Percentiles rank a stretch among this genome's conserved stretches.
phyloP scores from a whole-genome alignment of 2,113 vertebrate species.

The Syrrhaptes paradoxus region DNA sequence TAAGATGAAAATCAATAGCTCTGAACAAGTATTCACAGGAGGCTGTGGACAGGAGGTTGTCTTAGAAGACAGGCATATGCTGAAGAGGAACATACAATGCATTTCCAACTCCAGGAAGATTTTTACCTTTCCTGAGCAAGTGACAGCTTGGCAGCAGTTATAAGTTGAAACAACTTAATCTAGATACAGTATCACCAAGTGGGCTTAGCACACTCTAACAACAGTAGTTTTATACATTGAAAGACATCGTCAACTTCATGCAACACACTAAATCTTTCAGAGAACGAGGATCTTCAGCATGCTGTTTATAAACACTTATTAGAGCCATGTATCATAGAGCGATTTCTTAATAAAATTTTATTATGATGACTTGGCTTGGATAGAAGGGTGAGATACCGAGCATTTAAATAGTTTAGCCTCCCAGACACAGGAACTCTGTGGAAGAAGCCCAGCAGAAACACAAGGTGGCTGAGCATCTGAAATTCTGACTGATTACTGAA shows the following conservation, averaged over 20 bases:
- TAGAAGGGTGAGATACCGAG: background rate
- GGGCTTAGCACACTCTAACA: background rate
- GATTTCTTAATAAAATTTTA: background rate
- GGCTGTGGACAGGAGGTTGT: background rate
- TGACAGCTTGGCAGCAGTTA: background rate
- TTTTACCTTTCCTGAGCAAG: slow-evolving; percentile 4
- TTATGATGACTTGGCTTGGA: background rate
- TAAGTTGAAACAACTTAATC: background rate
- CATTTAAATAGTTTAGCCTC: background rate
- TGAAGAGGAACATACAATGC: background rate
- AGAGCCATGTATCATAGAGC: background rate
- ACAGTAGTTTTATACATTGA: background rate
- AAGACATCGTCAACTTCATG: background rate
- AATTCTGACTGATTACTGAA: background rate
- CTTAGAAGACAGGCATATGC: background rate
- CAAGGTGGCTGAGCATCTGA: background rate
- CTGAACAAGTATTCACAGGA: background rate
- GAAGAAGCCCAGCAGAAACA: slow-evolving; percentile 17
- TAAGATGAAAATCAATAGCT: background rate
- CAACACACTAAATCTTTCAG: background rate
- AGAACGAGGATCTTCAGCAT: background rate
- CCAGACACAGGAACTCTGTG: background rate
- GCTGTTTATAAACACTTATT: background rate
- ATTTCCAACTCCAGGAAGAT: background rate
- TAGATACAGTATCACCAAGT: background rate